A percentile compares a stretch with the other conserved stretches of the same genome.
Conservation (phyloP, 2,888 invertebrate genomes). For the Clunio marinus region DNA sequence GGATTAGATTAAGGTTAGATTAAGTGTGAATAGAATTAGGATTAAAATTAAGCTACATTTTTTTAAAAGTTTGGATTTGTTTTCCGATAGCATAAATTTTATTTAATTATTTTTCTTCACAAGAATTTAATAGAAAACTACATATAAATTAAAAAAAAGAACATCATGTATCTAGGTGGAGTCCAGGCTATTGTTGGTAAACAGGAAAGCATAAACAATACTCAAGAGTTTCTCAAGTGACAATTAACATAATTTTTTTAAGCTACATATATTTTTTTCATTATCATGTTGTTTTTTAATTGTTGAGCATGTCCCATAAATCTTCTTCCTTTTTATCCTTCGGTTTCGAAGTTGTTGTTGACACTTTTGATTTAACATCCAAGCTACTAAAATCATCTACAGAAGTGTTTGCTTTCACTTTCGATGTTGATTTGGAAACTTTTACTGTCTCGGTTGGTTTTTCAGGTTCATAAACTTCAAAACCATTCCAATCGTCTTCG, state of each 20-base stretch:
- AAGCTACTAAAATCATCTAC: slow-evolving; percentile 48
- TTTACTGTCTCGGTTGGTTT: slow-evolving; percentile 41
- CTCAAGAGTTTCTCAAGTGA: neutral
- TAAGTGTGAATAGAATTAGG: too few species aligned
- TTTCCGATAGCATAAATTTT: too few species aligned
- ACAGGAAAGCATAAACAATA: too few species aligned
- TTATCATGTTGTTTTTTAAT: slow-evolving; percentile 50
- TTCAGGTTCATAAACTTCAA: slow-evolving; percentile 42
- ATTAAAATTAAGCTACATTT: too few species aligned
- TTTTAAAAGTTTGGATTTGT: too few species aligned
- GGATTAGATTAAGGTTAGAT: too few species aligned
- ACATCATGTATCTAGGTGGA: too few species aligned
- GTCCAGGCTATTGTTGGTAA: too few species aligned
- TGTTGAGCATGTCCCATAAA: slow-evolving; percentile 59
- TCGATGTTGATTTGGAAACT: slow-evolving; percentile 41
- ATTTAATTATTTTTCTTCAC: too few species aligned
- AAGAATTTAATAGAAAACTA: too few species aligned
- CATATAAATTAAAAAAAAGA: too few species aligned
- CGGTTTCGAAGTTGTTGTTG: slow-evolving; percentile 43
- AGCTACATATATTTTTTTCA: too few species aligned
- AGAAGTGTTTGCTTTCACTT: slow-evolving; percentile 44
- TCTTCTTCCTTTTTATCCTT: slow-evolving; percentile 54
- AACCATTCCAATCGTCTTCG: slow-evolving; percentile 50
- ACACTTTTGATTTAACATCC: slow-evolving; percentile 47
- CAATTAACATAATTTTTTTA: neutral